These are phyloP conservation scores for Drosophila kuntzei DNA, from an alignment of 2,888 invertebrate genomes.

Conservation along the genomic window DNA sequence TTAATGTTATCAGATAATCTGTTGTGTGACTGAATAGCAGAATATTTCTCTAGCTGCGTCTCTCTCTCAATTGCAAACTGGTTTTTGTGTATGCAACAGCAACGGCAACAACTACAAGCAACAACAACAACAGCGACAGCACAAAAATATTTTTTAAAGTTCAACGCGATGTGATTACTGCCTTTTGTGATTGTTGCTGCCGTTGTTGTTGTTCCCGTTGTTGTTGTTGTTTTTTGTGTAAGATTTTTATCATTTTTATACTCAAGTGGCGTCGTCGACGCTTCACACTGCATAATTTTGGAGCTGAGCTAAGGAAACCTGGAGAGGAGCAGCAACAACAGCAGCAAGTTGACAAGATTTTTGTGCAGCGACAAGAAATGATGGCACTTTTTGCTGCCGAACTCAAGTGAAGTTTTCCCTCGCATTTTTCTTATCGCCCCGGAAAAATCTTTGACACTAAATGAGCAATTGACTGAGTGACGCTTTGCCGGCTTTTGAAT, in stretches of 20 bases:
- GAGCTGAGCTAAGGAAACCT: slow-evolving; percentile 37
- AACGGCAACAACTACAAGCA: slow-evolving; percentile 40
- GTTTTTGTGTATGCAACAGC: slow-evolving; percentile 61
- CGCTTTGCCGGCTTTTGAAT: slow-evolving; percentile 42
- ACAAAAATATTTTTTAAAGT: slow-evolving; percentile 62
- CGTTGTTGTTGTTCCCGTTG: slow-evolving; percentile 35
- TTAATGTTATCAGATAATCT: slow-evolving; percentile 79
- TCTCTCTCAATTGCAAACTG: slow-evolving; percentile 71
- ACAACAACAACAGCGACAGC: slow-evolving; percentile 34
- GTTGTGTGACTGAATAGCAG: slow-evolving; percentile 20
- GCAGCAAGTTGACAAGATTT: slow-evolving; percentile 76
- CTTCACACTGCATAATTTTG: slow-evolving; percentile 83
- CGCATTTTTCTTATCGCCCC: slow-evolving; percentile 51
- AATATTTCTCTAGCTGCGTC: slow-evolving; percentile 22
- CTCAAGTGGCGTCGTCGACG: slow-evolving; percentile 77
- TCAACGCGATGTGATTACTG: slow-evolving; percentile 65
- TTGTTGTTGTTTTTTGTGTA: slow-evolving; percentile 45
- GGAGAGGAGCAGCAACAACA: slow-evolving; percentile 16
- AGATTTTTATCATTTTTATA: slow-evolving; percentile 74
- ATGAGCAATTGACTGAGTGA: slow-evolving; percentile 81
- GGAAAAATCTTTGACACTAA: slow-evolving; percentile 82
- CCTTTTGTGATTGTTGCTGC: slow-evolving; percentile 47
- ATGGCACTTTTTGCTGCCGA: slow-evolving; percentile 59
- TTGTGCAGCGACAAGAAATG: slow-evolving; percentile 81
- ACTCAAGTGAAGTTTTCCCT: slow-evolving; percentile 45